A percentile compares a stretch with the other conserved stretches of the same genome.
Evolutionary conservation across 2,113 vertebrate species (phyloP).

Genomic region (Forbesichthys agassizii): DNA sequence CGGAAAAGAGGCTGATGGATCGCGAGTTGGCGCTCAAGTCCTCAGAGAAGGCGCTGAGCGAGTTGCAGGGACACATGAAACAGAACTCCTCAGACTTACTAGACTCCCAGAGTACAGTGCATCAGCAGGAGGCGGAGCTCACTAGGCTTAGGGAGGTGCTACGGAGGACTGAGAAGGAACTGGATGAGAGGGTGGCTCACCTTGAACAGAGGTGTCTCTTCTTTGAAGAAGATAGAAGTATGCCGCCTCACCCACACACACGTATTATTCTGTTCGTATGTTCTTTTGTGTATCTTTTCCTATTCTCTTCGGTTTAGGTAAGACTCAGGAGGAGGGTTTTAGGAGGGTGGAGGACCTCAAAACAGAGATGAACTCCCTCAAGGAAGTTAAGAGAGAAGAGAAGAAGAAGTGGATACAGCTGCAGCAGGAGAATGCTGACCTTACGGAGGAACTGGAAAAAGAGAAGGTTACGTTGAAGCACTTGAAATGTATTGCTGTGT

Average conservation of each 20-base stretch:
- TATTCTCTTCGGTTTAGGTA: constrained; percentile 47
- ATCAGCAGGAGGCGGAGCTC: constrained; percentile 77
- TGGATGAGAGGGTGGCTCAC: constrained; percentile 79
- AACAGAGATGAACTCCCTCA: constrained; percentile 76
- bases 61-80: constrained; percentile 73
- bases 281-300: neutral
- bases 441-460: constrained; percentile 73
- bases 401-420: constrained; percentile 70
- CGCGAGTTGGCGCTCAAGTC: constrained; percentile 49
- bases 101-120: constrained; percentile 67
- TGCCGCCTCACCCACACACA: neutral
- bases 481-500: neutral
- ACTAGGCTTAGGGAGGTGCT: constrained; percentile 75
- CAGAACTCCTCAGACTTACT: constrained; percentile 72
- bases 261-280: neutral
- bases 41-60: constrained; percentile 43
- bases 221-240: constrained; percentile 86
- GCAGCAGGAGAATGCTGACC: constrained; percentile 71
- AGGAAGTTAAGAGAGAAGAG: constrained; percentile 66
- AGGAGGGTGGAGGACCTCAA: constrained; percentile 72
- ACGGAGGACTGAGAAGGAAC: constrained; percentile 75
- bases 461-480: constrained; percentile 78
- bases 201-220: constrained; percentile 79
- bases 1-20: constrained; percentile 50
- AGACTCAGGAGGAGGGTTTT: constrained; percentile 71